Evolutionary conservation across 1,140 invertebrate species (phyloP), one percentile per base, ranked within the genome.

Genomic region (Drosophila sproati): DNA sequence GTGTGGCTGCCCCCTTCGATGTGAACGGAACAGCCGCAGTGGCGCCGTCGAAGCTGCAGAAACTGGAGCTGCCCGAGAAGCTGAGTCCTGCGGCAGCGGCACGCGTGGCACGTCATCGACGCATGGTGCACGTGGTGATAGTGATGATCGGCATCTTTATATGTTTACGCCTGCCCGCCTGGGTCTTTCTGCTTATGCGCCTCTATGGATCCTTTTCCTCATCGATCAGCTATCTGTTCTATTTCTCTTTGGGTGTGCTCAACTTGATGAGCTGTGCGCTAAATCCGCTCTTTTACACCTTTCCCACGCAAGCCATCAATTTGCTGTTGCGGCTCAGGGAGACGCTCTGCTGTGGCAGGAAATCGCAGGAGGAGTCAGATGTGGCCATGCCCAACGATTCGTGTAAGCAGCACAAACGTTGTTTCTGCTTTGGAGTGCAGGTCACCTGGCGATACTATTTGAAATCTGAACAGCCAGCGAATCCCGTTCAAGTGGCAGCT

Each of bases 231-330:
- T 94, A 93, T 93, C 82, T 94, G 39, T 70, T 94, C 4, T 92
- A 93, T 71, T 93, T 93, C 52, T 57, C 79, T 3, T 92, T 94
- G 5, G 93, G 93, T 4, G 79, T 93, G 4, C 70, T 95, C 5
- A 93, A 93, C 28, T 72, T 94, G 4, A 45, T 93, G 3, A 94
- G 93, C 55, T 93, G 93, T 29, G 92, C 93, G 2, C 32, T 95
- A 3, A 94, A 95, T 92, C 94, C 94, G 2, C 92, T 95, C 35
- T 82, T 95, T 2, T 95, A 95, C 67, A 93, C 94, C 0, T 95
- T 94, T 73, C 81, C 95, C 2, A 93, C 93, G 20, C 92, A 94
- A 66, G 93, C 94, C 5, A 83, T 94, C 2, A 69, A 75, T 31
- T 79, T 75, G 4, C 39, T 78, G 12, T 64, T 73, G 7, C 50